These are phyloP conservation scores for Cenopis cana DNA, from an alignment of 2,888 invertebrate genomes.

Conservation along the genomic window DNA sequence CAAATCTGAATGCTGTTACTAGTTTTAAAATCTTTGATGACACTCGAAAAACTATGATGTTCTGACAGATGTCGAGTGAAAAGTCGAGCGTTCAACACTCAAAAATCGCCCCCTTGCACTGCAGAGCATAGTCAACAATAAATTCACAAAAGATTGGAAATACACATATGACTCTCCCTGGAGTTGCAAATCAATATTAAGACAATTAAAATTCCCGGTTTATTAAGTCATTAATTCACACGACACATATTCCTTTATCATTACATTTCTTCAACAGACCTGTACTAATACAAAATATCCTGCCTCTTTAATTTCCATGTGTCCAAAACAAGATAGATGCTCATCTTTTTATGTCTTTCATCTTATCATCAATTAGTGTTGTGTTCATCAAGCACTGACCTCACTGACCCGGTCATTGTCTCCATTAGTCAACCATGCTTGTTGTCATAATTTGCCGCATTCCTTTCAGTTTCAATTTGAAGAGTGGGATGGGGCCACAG, in stretches of 20 bases:
- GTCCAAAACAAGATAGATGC: not conserved
- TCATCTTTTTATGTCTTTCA: not conserved
- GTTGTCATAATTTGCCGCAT: slow-evolving; percentile 30
- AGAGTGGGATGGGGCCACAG: slow-evolving; percentile 67
- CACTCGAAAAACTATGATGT: too few species aligned
- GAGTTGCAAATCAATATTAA: too few species aligned
- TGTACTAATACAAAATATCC: not conserved
- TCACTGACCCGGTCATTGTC: slow-evolving; percentile 22
- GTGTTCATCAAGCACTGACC: slow-evolving; percentile 13
- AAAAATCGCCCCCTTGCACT: too few species aligned
- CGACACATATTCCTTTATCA: not conserved
- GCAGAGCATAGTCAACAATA: too few species aligned
- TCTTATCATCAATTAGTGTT: slow-evolving; percentile 25
- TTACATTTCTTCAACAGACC: not conserved
- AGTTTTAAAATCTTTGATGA: too few species aligned
- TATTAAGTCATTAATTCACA: too few species aligned
- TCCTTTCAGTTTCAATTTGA: slow-evolving; percentile 74
- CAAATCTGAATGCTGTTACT: not conserved
- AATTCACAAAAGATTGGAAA: too few species aligned
- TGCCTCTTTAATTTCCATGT: not conserved
- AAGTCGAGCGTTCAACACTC: too few species aligned
- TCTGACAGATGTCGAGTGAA: too few species aligned
- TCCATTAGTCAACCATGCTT: slow-evolving; percentile 23
- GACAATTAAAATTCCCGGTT: too few species aligned
- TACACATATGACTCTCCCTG: not conserved